These are phyloP conservation scores for Chesias legatella DNA, from an alignment of 2,888 invertebrate genomes.

Conservation along the genomic window DNA sequence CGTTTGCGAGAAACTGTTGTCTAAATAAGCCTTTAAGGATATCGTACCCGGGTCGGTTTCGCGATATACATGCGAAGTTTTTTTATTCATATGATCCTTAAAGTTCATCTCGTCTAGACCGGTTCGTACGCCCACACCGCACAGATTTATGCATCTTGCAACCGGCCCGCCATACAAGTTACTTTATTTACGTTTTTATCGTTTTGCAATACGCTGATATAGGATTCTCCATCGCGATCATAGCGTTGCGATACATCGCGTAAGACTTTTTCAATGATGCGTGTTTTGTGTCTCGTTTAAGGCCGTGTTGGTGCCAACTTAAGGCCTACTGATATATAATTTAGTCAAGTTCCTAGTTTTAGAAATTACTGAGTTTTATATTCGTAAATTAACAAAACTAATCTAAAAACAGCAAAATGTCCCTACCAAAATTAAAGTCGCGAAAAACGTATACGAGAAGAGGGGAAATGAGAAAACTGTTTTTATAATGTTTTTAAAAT, in stretches of 20 bases:
- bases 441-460: too few species aligned
- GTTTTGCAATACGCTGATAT: conserved; percentile 69
- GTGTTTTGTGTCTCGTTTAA: conserved; percentile 8
- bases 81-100: conserved; percentile 71
- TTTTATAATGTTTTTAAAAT: too few species aligned
- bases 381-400: too few species aligned
- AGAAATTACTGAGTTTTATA: too few species aligned
- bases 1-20: too few species aligned
- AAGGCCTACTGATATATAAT: too few species aligned
- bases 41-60: conserved; percentile 64
- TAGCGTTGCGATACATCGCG: conserved; percentile 56
- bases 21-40: too few species aligned
- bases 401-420: too few species aligned
- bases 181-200: conserved; percentile 73
- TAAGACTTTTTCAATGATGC: conserved; percentile 39
- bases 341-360: too few species aligned
- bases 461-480: too few species aligned
- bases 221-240: conserved; percentile 55
- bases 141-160: conserved; percentile 79
- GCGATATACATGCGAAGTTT: conserved; percentile 55
- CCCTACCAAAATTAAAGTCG: too few species aligned
- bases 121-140: conserved; percentile 68
- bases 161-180: conserved; percentile 73
- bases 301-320: background rate
- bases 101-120: conserved; percentile 79